phyloP scores from a whole-genome alignment of 2,888 invertebrate genomes.

The Dione vanillae region DNA sequence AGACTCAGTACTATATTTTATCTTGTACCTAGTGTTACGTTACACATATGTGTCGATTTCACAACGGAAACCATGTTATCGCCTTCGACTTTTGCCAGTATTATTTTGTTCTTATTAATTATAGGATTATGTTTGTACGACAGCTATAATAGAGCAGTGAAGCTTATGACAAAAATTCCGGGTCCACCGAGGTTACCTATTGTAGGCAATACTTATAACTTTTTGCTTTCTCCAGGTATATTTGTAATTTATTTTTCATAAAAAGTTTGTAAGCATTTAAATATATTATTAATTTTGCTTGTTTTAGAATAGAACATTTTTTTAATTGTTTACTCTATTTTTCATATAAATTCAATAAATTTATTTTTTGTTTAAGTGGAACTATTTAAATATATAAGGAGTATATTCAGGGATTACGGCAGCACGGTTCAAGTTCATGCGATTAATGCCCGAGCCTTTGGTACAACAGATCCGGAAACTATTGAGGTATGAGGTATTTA shows the following conservation, averaged over 20 bases:
- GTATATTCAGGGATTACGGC: slow-evolving; percentile 37
- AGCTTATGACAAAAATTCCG: slow-evolving; percentile 58
- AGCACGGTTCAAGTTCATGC: slow-evolving; percentile 44
- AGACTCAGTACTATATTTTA: too few species aligned
- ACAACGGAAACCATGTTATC: neutral
- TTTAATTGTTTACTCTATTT: too few species aligned
- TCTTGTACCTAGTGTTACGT: neutral
- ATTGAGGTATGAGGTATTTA: slow-evolving; percentile 48
- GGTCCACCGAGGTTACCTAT: slow-evolving; percentile 57
- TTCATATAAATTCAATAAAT: too few species aligned
- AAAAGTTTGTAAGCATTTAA: too few species aligned
- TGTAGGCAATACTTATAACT: slow-evolving; percentile 54
- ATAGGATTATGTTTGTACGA: slow-evolving; percentile 23
- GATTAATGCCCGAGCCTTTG: slow-evolving; percentile 39
- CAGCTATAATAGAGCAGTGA: slow-evolving; percentile 41
- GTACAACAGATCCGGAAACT: slow-evolving; percentile 48
- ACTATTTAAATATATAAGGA: slow-evolving; percentile 46
- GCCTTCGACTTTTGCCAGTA: slow-evolving; percentile 79
- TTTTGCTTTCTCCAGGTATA: slow-evolving; percentile 52
- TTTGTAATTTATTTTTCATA: neutral
- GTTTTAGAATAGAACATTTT: too few species aligned
- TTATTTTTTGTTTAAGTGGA: slow-evolving; percentile 42
- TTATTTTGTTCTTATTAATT: slow-evolving; percentile 53
- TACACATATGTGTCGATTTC: neutral
- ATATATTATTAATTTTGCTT: too few species aligned